Percentiles rank a stretch among this genome's conserved stretches.
These are phyloP conservation scores for Epizoanthus stellaris DNA, from an alignment of 92 coral and sea anemone species.

Conservation along the genomic window DNA sequence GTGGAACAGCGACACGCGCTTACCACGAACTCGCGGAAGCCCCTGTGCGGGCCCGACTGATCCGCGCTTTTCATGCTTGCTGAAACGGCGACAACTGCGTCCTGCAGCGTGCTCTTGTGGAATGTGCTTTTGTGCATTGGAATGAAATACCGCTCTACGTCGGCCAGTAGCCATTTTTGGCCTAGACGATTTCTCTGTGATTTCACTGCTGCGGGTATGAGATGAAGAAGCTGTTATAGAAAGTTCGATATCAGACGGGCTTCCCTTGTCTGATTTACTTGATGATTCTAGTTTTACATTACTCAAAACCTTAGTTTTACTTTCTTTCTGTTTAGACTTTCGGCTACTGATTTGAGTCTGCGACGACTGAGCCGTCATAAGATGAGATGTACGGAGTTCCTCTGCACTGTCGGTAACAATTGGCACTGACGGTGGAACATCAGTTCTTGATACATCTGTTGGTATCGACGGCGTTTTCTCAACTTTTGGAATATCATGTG, in stretches of 20 bases:
- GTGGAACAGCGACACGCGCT: conserved; percentile 36
- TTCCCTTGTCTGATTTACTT: not conserved
- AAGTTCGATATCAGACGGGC: not conserved
- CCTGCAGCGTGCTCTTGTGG: not conserved
- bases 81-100: conserved; percentile 32
- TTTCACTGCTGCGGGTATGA: conserved; percentile 12
- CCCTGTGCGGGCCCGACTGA: not conserved
- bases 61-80: conserved; percentile 8
- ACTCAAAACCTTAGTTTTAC: not conserved
- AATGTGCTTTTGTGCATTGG: not conserved
- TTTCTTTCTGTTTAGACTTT: not conserved
- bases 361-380: not conserved
- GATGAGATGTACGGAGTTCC: not conserved
- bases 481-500: not conserved
- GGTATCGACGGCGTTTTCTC: not conserved
- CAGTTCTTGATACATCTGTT: not conserved
- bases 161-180: conserved; percentile 6
- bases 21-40: conserved; percentile 25
- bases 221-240: not conserved
- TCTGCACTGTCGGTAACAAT: not conserved
- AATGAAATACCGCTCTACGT: conserved; percentile 24
- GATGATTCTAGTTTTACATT: not conserved
- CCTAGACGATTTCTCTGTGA: not conserved
- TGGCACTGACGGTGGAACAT: no score
- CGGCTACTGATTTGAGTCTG: not conserved